These are phyloP conservation scores for Orgyia antiqua DNA, from an alignment of 2,888 invertebrate genomes.

Conservation along the genomic window DNA sequence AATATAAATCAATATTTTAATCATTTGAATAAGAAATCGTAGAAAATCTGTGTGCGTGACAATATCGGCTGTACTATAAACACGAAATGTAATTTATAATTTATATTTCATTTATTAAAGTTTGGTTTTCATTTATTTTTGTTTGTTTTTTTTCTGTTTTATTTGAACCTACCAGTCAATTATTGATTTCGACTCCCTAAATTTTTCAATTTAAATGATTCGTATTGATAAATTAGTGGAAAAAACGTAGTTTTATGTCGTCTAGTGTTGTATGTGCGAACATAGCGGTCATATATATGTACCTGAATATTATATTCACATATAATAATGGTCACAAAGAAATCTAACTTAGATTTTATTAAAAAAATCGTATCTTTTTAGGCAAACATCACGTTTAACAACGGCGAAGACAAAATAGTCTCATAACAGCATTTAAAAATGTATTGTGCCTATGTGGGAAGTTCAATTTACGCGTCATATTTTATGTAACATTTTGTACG, in stretches of 20 bases:
- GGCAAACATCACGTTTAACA: too few relatives aligned
- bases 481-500: too few relatives aligned
- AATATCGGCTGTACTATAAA: constrained; percentile 40
- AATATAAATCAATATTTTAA: constrained; percentile 18
- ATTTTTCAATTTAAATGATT: constrained; percentile 72
- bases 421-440: too few relatives aligned
- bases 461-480: too few relatives aligned
- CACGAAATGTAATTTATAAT: constrained; percentile 21
- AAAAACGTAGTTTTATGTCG: constrained; percentile 19
- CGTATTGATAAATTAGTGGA: constrained; percentile 27
- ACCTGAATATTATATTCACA: too few relatives aligned
- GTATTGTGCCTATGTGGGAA: too few relatives aligned
- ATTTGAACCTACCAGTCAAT: constrained; percentile 69
- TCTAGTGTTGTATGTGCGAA: too few relatives aligned
- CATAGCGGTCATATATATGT: too few relatives aligned
- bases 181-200: constrained; percentile 73
- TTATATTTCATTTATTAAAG: constrained; percentile 37
- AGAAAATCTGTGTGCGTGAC: constrained; percentile 51
- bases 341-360: too few relatives aligned
- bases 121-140: constrained; percentile 40
- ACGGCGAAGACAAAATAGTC: too few relatives aligned
- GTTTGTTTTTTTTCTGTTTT: constrained; percentile 30
- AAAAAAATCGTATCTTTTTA: too few relatives aligned
- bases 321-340: too few relatives aligned
- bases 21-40: constrained; percentile 24